phyloP scores from a whole-genome alignment of 2,888 invertebrate species.

The Herminia tarsipennalis region DNA sequence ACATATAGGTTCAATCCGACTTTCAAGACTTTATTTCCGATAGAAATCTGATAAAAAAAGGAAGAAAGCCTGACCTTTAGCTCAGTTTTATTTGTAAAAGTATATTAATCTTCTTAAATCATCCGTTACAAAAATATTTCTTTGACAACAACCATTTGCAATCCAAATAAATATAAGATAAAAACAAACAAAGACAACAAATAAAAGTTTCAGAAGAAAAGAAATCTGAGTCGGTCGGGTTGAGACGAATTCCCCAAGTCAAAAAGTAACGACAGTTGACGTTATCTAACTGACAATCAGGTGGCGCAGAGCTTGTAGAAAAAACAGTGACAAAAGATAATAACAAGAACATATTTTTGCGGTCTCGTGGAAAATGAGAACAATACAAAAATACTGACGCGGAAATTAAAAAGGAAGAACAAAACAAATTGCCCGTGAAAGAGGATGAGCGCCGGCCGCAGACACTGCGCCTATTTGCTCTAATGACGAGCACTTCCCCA shows the following conservation, averaged over 20 bases:
- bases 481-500: slow-evolving; percentile 62
- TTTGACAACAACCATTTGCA: too few species aligned
- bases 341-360: slow-evolving; percentile 58
- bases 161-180: too few species aligned
- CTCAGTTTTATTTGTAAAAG: too few species aligned
- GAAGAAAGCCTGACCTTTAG: too few species aligned
- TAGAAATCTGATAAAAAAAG: too few species aligned
- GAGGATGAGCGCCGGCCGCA: slow-evolving; percentile 54
- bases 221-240: slow-evolving; percentile 6
- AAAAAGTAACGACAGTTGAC: slow-evolving; percentile 19
- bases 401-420: slow-evolving; percentile 77
- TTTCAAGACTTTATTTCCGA: too few species aligned
- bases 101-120: too few species aligned
- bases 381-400: slow-evolving; percentile 68
- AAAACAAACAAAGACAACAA: slow-evolving; percentile 10
- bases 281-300: slow-evolving; percentile 24
- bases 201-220: slow-evolving; percentile 12
- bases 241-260: slow-evolving; percentile 16
- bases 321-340: slow-evolving; percentile 51
- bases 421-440: slow-evolving; percentile 74
- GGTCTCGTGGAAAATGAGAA: slow-evolving; percentile 52
- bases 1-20: too few species aligned
- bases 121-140: too few species aligned
- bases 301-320: slow-evolving; percentile 3
- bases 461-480: slow-evolving; percentile 57